These are phyloP conservation scores for Acarapis woodi DNA, from an alignment of 1,140 invertebrate species.

Conservation along the genomic window DNA sequence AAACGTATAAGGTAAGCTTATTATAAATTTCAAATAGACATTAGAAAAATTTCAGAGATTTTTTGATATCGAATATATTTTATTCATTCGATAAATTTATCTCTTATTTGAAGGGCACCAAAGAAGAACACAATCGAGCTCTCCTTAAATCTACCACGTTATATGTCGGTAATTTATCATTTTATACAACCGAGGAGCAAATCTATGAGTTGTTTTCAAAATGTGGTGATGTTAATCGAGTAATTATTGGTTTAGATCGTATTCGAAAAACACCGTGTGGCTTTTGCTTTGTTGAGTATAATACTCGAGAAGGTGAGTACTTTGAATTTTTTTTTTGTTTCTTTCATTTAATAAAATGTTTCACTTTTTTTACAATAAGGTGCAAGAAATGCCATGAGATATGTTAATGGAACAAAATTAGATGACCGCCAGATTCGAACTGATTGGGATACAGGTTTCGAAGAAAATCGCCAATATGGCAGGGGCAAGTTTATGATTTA, in stretches of 20 bases:
- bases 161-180: conserved; percentile 92
- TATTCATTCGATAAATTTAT: conserved; percentile 1
- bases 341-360: conserved; percentile 33
- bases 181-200: conserved; percentile 96
- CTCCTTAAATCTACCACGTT: conserved; percentile 32
- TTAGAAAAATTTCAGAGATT: no score
- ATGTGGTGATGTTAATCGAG: conserved; percentile 79
- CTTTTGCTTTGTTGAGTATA: conserved; percentile 92
- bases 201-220: conserved; percentile 87
- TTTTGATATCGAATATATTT: not conserved
- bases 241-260: conserved; percentile 94
- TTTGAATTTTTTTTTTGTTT: not conserved
- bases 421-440: conserved; percentile 91
- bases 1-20: no score
- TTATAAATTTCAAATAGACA: no score
- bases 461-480: conserved; percentile 92
- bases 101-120: conserved; percentile 5
- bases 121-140: conserved; percentile 18
- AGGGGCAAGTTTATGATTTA: no score
- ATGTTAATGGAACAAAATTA: conserved; percentile 79
- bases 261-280: conserved; percentile 97
- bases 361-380: conserved; percentile 41
- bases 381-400: conserved; percentile 78
- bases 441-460: conserved; percentile 97
- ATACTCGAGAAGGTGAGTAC: conserved; percentile 5